Evolutionary conservation across 2,797 vertebrate species (phyloP).

Genomic region (Sandelia bainsii): DNA sequence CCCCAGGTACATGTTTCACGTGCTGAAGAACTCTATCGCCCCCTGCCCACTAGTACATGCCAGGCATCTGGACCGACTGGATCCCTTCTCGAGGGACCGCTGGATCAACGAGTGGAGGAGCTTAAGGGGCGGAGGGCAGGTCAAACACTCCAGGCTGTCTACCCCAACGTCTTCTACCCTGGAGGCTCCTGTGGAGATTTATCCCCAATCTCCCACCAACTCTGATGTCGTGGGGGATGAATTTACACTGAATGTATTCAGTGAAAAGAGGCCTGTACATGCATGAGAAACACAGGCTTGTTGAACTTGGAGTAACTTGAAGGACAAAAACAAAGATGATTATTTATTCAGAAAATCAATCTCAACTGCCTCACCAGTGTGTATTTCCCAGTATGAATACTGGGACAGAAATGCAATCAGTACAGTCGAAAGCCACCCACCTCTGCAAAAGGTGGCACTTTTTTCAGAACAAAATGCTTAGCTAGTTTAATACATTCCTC

Average conservation of each 20-base stretch:
- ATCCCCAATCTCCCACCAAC: conserved; percentile 10
- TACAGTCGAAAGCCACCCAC: conserved; percentile 68
- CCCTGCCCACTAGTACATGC: conserved; percentile 84
- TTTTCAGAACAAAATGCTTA: conserved; percentile 68
- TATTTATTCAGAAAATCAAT: conserved; percentile 67
- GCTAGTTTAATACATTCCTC: conserved; percentile 63
- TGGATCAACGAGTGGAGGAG: conserved; percentile 87
- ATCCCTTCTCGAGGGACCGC: conserved; percentile 75
- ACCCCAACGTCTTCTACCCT: conserved; percentile 53
- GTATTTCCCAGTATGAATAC: conserved; percentile 14
- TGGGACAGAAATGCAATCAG: conserved; percentile 33
- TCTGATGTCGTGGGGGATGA: conserved; percentile 50
- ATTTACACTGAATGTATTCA: conserved; percentile 58
- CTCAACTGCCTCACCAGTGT: conserved; percentile 37
- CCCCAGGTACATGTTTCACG: conserved; percentile 88
- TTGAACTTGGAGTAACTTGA: conserved; percentile 8
- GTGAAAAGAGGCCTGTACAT: conserved; percentile 21
- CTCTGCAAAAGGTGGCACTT: conserved; percentile 60
- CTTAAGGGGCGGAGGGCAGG: conserved; percentile 58
- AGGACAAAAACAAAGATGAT: conserved; percentile 29
- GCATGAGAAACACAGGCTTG: conserved; percentile 29
- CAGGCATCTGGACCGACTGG: conserved; percentile 87
- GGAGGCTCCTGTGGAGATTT: conserved; percentile 41
- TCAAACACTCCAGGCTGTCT: conserved; percentile 56
- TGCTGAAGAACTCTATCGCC: conserved; percentile 87